Evolutionary conservation across 2,888 invertebrate genomes (phyloP), one percentile per base, ranked within the genome.

Genomic region (Alitta virens): DNA sequence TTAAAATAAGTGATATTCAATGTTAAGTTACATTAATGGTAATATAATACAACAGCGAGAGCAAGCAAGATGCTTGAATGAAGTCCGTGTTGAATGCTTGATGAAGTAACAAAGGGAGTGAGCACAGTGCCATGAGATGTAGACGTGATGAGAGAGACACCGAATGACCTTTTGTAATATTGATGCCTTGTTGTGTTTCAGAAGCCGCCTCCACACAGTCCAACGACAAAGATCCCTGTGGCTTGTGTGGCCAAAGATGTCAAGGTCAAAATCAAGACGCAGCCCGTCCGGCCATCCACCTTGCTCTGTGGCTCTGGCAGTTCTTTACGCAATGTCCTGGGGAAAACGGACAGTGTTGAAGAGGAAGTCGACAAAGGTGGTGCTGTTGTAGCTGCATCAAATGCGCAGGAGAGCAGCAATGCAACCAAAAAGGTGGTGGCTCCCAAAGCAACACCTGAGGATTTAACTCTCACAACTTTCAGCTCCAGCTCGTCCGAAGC

Each of bases 381-480:
- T 21, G 59, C 40, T 18, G 50, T 50, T 23, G 27, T 50, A 18
- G 50, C 59, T 3, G 51, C 27, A 38, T 38, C 52, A 18, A 33
- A 33, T 18, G 57, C 25, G 40, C 12, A 24, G 33, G 49, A 49
- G 43, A 57, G 57, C 49, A 27, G 46, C 49, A 57, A 49, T 46
- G 12, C 33, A 12, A 49, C 49, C 21, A 38, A 52, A 24, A 46
- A 42, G 12, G 40, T 60, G 60, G 54, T 60, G 53, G 60, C 60
- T 54, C 60, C 60, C 38, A 60, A 60, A 46, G 60, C 60, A 21
- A 54, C 54, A 21, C 60, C 60, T 26, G 60, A 60, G 60, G 60
- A 60, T 51, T 51, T 59, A 16, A 59, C 59, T 27, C 59, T 59
- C 52, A 59, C 59, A 50, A 60, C 60, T 53, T 54, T 53, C 43